Conservation (phyloP, 2,888 invertebrate genomes). For the Microdon myrmicae region DNA sequence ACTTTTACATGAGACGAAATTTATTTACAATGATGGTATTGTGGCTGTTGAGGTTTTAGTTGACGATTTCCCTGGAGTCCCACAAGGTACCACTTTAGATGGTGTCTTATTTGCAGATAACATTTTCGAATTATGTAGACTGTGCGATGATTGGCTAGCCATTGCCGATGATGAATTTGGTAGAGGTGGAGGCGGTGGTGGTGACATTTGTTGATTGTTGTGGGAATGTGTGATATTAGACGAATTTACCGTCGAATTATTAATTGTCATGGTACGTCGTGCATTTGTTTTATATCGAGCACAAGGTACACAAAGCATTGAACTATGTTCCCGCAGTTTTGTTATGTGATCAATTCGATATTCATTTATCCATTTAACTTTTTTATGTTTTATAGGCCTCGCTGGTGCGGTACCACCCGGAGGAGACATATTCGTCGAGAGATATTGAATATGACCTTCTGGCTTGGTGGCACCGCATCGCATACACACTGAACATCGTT, state of each 20-base stretch:
- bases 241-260: constrained; percentile 19
- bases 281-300: constrained; percentile 59
- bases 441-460: constrained; percentile 61
- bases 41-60: constrained; percentile 9
- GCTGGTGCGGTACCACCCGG: constrained; percentile 31
- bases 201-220: constrained; percentile 42
- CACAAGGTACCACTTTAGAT: constrained; percentile 26
- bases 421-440: constrained; percentile 54
- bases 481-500: constrained; percentile 78
- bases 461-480: constrained; percentile 72
- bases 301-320: constrained; percentile 72
- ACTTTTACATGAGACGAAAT: constrained; percentile 16
- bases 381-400: constrained; percentile 59
- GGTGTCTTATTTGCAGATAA: constrained; percentile 43
- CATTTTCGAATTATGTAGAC: no score
- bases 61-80: constrained; percentile 13
- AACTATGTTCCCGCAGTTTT: constrained; percentile 64
- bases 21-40: constrained; percentile 34
- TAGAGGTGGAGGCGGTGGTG: constrained; percentile 46
- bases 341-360: constrained; percentile 65
- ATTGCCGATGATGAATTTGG: constrained; percentile 31
- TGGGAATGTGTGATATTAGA: constrained; percentile 18
- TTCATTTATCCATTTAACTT: constrained; percentile 65
- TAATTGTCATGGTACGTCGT: constrained; percentile 43
- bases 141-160: constrained; percentile 47